phyloP scores from a whole-genome alignment of 2,113 vertebrate genomes.

The Nesoenas mayeri region DNA sequence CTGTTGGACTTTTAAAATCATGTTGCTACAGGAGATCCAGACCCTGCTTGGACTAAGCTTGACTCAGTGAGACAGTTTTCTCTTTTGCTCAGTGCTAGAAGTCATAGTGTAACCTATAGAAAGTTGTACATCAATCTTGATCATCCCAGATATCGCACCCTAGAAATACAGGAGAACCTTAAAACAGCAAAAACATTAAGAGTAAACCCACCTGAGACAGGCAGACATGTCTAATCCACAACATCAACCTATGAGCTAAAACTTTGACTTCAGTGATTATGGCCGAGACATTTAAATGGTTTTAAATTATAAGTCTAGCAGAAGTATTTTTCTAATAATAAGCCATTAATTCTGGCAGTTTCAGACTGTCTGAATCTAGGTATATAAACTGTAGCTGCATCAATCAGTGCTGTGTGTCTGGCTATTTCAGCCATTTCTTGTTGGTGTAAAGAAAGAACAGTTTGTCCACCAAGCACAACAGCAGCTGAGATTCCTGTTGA shows the following conservation, averaged over 20 bases:
- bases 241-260: not conserved
- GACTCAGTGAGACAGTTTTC: not conserved
- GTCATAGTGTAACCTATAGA: not conserved
- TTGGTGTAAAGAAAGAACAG: constrained; percentile 76
- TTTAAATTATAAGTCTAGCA: constrained; percentile 67
- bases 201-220: not conserved
- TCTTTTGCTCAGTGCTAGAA: not conserved
- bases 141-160: not conserved
- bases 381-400: constrained; percentile 72
- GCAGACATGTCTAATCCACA: not conserved
- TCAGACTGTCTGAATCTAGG: constrained; percentile 69
- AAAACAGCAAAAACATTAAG: not conserved
- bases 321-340: constrained; percentile 75
- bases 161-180: not conserved
- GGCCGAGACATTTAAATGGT: constrained; percentile 50
- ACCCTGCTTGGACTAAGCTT: not conserved
- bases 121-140: not conserved
- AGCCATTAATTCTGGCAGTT: constrained; percentile 75
- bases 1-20: not conserved
- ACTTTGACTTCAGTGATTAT: constrained; percentile 40
- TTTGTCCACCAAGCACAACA: constrained; percentile 67
- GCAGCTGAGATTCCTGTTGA: constrained; percentile 70
- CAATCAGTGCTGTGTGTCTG: constrained; percentile 74
- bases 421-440: constrained; percentile 74
- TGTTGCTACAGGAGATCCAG: not conserved